Base-by-base conservation (phyloP, 2,113 vertebrate species). In the Sylvietta virens region DNA sequence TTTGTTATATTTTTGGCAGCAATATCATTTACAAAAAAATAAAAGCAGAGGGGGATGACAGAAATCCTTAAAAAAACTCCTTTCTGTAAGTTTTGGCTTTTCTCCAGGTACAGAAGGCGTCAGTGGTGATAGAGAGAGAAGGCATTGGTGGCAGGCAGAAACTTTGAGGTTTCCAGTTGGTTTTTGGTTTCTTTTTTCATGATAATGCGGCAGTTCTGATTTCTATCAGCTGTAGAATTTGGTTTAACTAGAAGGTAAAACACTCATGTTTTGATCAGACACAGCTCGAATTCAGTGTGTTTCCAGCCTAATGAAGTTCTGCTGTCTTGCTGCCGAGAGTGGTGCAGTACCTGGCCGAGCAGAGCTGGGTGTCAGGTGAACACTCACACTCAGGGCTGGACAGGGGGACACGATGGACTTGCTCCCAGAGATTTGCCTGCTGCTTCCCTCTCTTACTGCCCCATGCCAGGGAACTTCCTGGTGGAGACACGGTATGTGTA, bases 21-120 rank as follows among this genome's bases (percentile, higher is more conserved):
- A 37, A 16, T 9, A 72, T 50, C 2, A 31, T 40, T 64, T 31
- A 26, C 22, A 61, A 45, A 31, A 28, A 44, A 78, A 50, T 26
- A 22, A 10, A 28, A 10, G 10, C 1, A 1, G 11, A 19, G 1
- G 1, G 6, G 33, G 22, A 28, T 6, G 4, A 14, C 6, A 3
- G 7, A 30, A 44, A 54, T 74, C 4, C 10, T 74, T 56, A 4
- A 26, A 39, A 62, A 86, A 74, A 35, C 7, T 66, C 15, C 24
- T 56, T 85, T 79, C 50, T 90, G 1, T 70, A 73, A 65, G 13
- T 53, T 86, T 79, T 73, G 58, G 67, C 39, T 83, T 53, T 88
- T 77, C 6, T 83, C n/a, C 44, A 64, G 13, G 14, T 69, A 23
- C 16, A 53, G 45, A 66, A 86, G 42, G 64, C 4, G 9, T 57